These are phyloP conservation scores for Macroteleia sp. DNA, from an alignment of 2,888 invertebrate genomes.

Conservation along the genomic window DNA sequence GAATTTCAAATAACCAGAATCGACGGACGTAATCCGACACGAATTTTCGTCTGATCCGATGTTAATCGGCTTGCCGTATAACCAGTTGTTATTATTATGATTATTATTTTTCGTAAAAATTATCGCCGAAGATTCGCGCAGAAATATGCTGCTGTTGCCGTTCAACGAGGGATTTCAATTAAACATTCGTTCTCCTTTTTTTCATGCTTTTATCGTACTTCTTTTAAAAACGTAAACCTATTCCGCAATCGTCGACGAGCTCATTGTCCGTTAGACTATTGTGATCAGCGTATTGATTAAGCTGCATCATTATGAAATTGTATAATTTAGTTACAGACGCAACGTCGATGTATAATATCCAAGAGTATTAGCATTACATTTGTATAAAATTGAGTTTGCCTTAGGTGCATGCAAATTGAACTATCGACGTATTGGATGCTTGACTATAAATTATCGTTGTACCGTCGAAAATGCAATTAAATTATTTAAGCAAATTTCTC, in stretches of 20 bases:
- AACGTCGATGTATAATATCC: conserved; percentile 36
- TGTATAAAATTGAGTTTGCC: conserved; percentile 52
- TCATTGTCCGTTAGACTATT: conserved; percentile 6
- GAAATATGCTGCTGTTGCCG: no score
- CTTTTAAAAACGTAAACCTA: no score
- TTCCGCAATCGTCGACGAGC: not conserved
- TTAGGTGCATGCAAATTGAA: conserved; percentile 47
- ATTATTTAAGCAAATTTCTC: conserved; percentile 28
- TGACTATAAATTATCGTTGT: conserved; percentile 35
- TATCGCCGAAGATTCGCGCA: no score
- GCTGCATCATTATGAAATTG: conserved; percentile 31
- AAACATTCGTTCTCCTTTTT: no score
- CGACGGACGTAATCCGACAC: no score
- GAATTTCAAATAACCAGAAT: no score
- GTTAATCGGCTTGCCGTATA: no score
- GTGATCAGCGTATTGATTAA: conserved; percentile 24
- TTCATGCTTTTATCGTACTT: no score
- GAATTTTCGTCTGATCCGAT: no score
- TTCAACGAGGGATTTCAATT: no score
- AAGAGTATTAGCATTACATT: conserved; percentile 49
- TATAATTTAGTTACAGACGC: conserved; percentile 39
- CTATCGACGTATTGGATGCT: conserved; percentile 38
- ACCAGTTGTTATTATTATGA: no score
- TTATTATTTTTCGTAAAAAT: no score
- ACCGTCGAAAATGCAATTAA: conserved; percentile 38